These are phyloP conservation scores for Peribatodes rhomboidaria DNA, from an alignment of 2,888 invertebrate species.

Conservation along the genomic window DNA sequence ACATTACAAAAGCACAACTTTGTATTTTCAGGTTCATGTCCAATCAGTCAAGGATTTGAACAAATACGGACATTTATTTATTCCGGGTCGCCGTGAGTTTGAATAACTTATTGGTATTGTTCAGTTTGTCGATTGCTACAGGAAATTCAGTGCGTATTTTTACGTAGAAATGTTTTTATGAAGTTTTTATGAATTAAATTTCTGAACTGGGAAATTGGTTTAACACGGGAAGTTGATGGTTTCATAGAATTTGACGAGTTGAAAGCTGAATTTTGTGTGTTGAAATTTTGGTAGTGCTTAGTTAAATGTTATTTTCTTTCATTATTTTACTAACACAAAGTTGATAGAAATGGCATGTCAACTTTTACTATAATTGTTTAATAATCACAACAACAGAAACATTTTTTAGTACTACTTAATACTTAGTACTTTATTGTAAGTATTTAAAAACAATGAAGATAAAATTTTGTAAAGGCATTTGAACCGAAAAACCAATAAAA, in stretches of 20 bases:
- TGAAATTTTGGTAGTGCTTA: too few species aligned
- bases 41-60: constrained; percentile 30
- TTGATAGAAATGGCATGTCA: too few species aligned
- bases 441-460: too few species aligned
- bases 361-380: too few species aligned
- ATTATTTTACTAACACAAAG: too few species aligned
- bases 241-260: background rate
- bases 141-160: constrained; percentile 16
- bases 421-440: too few species aligned
- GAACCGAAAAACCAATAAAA: too few species aligned
- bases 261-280: background rate
- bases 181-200: constrained; percentile 10
- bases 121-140: constrained; percentile 35
- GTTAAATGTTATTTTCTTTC: too few species aligned
- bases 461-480: too few species aligned
- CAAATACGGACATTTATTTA: constrained; percentile 35
- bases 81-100: constrained; percentile 22
- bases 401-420: too few species aligned
- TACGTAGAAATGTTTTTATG: background rate
- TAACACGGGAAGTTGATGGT: background rate
- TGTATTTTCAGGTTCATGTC: constrained; percentile 27
- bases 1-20: background rate
- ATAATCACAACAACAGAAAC: too few species aligned
- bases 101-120: constrained; percentile 39
- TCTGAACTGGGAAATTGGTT: background rate